Evolutionary conservation across 2,797 vertebrate species (phyloP).

Genomic region (Scleropages formosus): DNA sequence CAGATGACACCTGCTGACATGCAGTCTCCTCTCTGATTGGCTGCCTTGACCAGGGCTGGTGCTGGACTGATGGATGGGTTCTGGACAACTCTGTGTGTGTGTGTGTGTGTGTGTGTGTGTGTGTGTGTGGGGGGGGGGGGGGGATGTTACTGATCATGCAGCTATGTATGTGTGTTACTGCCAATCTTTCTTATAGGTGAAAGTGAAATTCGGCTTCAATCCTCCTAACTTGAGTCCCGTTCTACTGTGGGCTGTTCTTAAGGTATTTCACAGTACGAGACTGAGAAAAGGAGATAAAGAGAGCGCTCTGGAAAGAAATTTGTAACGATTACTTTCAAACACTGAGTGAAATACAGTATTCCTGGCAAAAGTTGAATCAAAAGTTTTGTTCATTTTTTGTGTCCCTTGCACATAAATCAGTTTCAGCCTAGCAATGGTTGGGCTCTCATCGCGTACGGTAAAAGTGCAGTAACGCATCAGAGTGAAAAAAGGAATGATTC

Average conservation of each 20-base stretch:
- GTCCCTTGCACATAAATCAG: slow-evolving; percentile 20
- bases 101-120: not conserved
- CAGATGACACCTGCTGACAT: slow-evolving; percentile 72
- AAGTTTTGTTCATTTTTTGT: slow-evolving; percentile 20
- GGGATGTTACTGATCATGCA: not conserved
- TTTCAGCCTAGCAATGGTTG: slow-evolving; percentile 9
- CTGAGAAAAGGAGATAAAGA: not conserved
- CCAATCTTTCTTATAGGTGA: no score
- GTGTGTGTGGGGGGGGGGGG: not conserved
- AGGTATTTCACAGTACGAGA: not conserved
- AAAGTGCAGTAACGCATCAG: not conserved
- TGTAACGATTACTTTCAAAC: slow-evolving; percentile 1
- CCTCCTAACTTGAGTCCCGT: not conserved
- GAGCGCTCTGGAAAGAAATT: not conserved
- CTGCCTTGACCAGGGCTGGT: slow-evolving; percentile 58
- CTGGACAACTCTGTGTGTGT: slow-evolving; percentile 53
- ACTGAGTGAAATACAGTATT: slow-evolving; percentile 1
- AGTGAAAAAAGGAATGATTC: not conserved
- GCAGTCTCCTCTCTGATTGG: slow-evolving; percentile 64
- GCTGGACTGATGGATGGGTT: slow-evolving; percentile 63
- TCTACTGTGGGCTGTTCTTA: not conserved
- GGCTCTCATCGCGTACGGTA: not conserved
- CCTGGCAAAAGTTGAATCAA: slow-evolving; percentile 12
- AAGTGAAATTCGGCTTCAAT: not conserved
- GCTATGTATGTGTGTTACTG: not conserved